Evolutionary conservation across 2,888 invertebrate species (phyloP).

Genomic region (Euphydryas editha): DNA sequence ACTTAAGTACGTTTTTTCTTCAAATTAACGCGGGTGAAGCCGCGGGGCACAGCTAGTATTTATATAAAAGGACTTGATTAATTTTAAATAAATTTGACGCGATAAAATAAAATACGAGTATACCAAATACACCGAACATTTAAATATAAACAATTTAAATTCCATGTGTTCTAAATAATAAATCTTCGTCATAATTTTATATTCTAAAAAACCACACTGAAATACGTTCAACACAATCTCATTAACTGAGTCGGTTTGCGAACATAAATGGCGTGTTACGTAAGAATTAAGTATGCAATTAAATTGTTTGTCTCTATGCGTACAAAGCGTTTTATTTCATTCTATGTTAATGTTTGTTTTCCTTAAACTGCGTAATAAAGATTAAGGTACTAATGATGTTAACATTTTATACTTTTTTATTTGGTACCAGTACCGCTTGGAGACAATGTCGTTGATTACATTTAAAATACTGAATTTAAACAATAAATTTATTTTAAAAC

Average conservation of each 20-base stretch:
- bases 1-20: too few species aligned
- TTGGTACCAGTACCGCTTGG: neutral
- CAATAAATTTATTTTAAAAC: too few species aligned
- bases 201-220: neutral
- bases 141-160: neutral
- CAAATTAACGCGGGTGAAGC: too few species aligned
- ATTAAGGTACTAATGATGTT: neutral
- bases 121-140: too few species aligned
- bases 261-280: conserved; percentile 4
- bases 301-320: conserved; percentile 8
- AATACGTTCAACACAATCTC: conserved; percentile 6
- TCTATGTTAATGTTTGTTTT: neutral
- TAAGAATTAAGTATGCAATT: conserved; percentile 8
- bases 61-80: too few species aligned
- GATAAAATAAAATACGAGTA: too few species aligned
- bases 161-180: neutral
- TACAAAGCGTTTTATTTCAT: conserved; percentile 8
- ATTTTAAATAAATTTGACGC: too few species aligned
- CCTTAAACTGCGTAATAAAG: conserved; percentile 6
- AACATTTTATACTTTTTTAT: neutral
- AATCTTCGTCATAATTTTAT: neutral
- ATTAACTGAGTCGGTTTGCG: conserved; percentile 3
- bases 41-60: too few species aligned
- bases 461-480: too few species aligned
- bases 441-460: too few species aligned